Percentiles rank a stretch among this genome's conserved stretches.
phyloP scores from a whole-genome alignment of 2,113 vertebrate genomes.

The Crocuta crocuta region DNA sequence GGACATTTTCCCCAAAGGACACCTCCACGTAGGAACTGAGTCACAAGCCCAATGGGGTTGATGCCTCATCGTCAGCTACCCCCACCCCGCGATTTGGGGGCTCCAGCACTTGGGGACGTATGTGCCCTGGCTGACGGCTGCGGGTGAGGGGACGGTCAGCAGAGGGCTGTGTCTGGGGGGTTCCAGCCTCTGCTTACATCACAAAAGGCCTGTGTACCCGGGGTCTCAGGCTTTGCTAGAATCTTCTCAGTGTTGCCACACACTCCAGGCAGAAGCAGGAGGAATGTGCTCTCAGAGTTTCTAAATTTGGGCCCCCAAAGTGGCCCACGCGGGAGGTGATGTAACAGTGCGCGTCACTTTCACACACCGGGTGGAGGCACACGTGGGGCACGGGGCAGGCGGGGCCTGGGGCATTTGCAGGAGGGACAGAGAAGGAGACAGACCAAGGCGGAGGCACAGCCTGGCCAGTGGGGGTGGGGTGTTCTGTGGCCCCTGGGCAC shows the following conservation, averaged over 20 bases:
- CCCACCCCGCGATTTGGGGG: neutral
- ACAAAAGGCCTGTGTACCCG: fast-evolving
- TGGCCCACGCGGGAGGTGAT: fast-evolving
- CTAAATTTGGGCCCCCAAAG: neutral
- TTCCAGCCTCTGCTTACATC: fast-evolving
- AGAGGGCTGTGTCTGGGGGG: fast-evolving
- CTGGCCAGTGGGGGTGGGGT: fast-evolving
- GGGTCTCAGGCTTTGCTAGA: neutral
- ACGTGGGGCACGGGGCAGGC: no score
- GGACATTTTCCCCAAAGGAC: neutral
- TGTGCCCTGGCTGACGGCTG: neutral
- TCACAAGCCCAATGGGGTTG: fast-evolving
- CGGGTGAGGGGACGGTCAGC: fast-evolving
- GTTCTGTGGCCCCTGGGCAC: fast-evolving
- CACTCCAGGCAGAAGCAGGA: fast-evolving
- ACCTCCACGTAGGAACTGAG: neutral
- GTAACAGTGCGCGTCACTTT: neutral
- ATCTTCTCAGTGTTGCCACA: neutral
- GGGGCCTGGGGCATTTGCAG: fast-evolving
- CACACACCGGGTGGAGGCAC: neutral
- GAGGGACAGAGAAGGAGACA: neutral
- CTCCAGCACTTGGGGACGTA: fast-evolving
- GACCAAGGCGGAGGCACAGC: fast-evolving
- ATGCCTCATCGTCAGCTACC: neutral
- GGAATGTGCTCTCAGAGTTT: fast-evolving